Evolutionary conservation across 2,113 vertebrate genomes (phyloP), one percentile per base, ranked within the genome.

Genomic region (Microcebus griseorufus): DNA sequence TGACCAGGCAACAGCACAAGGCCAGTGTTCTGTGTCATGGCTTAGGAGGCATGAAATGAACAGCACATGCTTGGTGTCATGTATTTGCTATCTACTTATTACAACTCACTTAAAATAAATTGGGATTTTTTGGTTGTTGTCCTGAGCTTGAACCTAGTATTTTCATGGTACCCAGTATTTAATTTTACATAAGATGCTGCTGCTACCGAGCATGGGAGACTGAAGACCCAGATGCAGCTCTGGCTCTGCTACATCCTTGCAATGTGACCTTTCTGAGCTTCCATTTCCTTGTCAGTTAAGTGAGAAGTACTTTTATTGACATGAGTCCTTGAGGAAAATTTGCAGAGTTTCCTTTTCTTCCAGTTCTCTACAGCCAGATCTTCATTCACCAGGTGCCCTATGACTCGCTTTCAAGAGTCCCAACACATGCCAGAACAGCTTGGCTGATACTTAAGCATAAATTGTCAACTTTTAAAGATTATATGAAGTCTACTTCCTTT

Each of bases 31-130:
- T 10, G 5, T 82, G 73, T 27, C 69, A 18, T 6, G 23, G 53
- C 64, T 96, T 62, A 89, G 89, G 45, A 96, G 81, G 37, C 89
- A 39, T 96, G 80, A 94, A 95, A 93, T 72, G 58, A 58, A 51
- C n/a, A 62, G 51, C 27, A 60, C 84, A 4, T 82, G 89, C 67
- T 53, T 96, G 81, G 51, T 14, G 37, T 90, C 81, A 87, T 48
- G 0, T 32, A 89, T 86, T 94, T 98, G 53, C 93, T 89, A 97
- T 88, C 37, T 70, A 39, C 32, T 96, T 60, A 85, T 93, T 93
- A 64, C 25, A 51, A 64, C 42, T 79, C 72, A 65, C 25, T 89
- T 34, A 75, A 58, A 94, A 86, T 79, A 69, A 86, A 93, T 29
- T 58, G 45, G 2, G 3, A 58, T 25, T 65, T 85, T 65, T 42